These are phyloP conservation scores for Tympanoctomys barrerae DNA, from an alignment of 2,797 vertebrate genomes.

Conservation along the genomic window DNA sequence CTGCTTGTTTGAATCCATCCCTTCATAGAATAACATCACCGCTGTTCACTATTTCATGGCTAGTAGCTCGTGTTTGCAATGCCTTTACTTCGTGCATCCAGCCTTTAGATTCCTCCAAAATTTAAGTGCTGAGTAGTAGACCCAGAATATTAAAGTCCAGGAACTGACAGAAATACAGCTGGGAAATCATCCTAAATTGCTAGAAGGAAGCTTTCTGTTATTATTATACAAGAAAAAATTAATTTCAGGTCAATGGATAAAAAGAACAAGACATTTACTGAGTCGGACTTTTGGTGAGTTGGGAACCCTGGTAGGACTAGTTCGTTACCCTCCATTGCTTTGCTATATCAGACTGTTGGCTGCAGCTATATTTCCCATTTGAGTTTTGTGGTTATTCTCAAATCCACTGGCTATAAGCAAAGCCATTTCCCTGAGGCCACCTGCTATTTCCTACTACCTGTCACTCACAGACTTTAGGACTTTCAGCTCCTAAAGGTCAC, in stretches of 20 bases:
- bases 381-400: background rate
- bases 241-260: background rate
- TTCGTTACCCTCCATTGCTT: background rate
- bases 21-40: background rate
- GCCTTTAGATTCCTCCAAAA: background rate
- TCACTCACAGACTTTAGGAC: background rate
- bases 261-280: background rate
- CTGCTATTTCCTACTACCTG: background rate
- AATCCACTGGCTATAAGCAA: background rate
- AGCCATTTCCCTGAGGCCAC: background rate
- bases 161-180: background rate
- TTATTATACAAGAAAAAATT: background rate
- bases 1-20: background rate
- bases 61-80: background rate
- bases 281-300: background rate
- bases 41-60: background rate
- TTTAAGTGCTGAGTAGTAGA: background rate
- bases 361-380: background rate
- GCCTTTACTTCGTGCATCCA: background rate
- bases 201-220: background rate
- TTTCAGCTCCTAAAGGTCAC: background rate
- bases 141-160: background rate
- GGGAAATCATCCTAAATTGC: background rate
- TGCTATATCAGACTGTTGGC: background rate
- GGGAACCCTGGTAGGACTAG: background rate